Conservation (phyloP, 2,797 vertebrate genomes). For the Cynopterus sphinx region DNA sequence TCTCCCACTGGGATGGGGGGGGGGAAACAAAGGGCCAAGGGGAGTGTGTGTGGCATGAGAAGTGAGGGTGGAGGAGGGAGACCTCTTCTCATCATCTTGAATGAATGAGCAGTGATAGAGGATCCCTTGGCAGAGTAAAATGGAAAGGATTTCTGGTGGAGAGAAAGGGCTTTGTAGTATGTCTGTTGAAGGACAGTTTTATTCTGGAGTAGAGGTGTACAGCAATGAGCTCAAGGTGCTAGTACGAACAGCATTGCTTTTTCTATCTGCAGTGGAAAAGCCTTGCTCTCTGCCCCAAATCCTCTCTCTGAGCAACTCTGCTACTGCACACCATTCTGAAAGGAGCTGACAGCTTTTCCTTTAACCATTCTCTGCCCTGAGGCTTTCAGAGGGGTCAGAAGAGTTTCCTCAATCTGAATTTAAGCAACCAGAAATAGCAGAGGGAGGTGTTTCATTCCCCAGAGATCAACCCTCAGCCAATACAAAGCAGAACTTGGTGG, state of each 20-base stretch:
- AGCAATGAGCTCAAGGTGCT: neutral
- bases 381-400: neutral
- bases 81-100: neutral
- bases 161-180: neutral
- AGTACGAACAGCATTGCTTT: neutral
- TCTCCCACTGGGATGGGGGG: neutral
- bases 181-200: neutral
- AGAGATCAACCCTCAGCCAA: neutral
- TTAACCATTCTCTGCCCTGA: neutral
- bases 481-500: neutral
- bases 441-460: neutral
- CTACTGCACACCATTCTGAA: neutral
- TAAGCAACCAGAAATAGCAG: neutral
- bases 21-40: neutral
- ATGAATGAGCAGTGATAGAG: neutral
- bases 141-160: neutral
- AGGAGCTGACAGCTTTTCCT: neutral
- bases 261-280: neutral
- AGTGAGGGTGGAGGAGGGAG: rapidly evolving
- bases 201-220: neutral
- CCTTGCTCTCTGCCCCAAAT: neutral
- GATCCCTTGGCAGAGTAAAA: neutral
- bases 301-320: neutral
- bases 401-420: neutral
- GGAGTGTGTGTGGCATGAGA: neutral